A percentile compares a stretch with the other conserved stretches of the same genome.
phyloP scores from a whole-genome alignment of 2,113 vertebrate genomes.

The Nothocercus julius region DNA sequence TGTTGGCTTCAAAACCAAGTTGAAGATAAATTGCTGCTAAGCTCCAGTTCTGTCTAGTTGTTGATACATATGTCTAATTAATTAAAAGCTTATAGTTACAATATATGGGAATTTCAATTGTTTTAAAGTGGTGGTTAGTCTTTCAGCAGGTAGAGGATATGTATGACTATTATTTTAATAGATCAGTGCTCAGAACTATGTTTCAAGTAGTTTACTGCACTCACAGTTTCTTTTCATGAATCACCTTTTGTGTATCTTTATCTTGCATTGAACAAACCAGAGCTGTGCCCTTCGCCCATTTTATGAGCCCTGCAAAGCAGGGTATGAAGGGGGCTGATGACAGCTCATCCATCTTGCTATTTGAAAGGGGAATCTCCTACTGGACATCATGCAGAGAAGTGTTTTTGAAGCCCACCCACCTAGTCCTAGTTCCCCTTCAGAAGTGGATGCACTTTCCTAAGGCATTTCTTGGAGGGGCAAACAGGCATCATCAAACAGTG shows the following conservation, averaged over 20 bases:
- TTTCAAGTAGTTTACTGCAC: neutral
- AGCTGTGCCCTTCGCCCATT: neutral
- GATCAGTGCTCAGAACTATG: neutral
- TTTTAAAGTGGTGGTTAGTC: conserved; percentile 57
- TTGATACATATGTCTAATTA: conserved; percentile 63
- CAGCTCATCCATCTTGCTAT: conserved; percentile 40
- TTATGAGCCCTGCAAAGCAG: neutral
- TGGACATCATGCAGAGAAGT: conserved; percentile 23
- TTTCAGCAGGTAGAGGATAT: conserved; percentile 57
- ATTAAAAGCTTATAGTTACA: conserved; percentile 67
- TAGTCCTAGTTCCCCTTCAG: neutral
- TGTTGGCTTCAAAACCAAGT: conserved; percentile 52
- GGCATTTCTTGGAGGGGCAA: conserved; percentile 19
- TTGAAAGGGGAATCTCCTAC: conserved; percentile 50
- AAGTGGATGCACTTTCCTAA: neutral
- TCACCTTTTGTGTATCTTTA: neutral
- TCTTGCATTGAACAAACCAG: neutral
- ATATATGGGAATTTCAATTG: conserved; percentile 57
- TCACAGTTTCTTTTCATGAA: conserved; percentile 12
- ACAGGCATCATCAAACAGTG: neutral
- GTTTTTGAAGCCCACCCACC: conserved; percentile 49
- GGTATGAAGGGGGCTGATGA: neutral
- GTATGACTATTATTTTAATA: neutral
- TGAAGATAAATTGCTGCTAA: conserved; percentile 61
- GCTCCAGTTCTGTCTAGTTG: conserved; percentile 43